phyloP scores from a whole-genome alignment of 2,113 vertebrate species.

The Pygoscelis adeliae region DNA sequence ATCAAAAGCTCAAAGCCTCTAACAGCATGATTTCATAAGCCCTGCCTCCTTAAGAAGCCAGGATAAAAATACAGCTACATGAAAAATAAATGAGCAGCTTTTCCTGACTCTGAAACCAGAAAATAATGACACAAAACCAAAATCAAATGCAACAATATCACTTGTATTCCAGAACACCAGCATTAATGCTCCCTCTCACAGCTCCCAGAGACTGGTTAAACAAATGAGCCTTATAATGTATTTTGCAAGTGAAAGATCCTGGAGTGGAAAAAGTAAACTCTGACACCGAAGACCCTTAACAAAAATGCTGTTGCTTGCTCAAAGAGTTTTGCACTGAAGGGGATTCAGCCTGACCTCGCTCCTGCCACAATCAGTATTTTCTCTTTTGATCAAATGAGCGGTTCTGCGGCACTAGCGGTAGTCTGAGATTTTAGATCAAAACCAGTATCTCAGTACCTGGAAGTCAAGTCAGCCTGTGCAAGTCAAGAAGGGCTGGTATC shows the following conservation, averaged over 20 bases:
- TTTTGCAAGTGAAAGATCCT: not conserved
- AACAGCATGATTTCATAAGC: not conserved
- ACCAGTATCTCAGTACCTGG: not conserved
- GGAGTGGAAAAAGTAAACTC: not conserved
- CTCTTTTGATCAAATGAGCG: not conserved
- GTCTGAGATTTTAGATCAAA: not conserved
- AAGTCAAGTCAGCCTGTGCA: not conserved
- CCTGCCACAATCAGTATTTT: not conserved
- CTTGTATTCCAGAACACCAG: not conserved
- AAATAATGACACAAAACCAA: conserved; percentile 25
- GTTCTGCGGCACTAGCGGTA: not conserved
- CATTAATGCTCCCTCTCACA: not conserved
- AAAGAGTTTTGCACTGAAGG: not conserved
- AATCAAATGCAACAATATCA: conserved; percentile 23
- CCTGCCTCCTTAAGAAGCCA: conserved; percentile 16
- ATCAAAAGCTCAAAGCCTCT: not conserved
- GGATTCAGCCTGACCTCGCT: not conserved
- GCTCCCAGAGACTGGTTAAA: conserved; percentile 20
- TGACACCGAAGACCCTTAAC: not conserved
- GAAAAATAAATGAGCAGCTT: conserved; percentile 62
- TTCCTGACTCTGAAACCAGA: conserved; percentile 33
- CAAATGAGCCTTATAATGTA: conserved; percentile 4
- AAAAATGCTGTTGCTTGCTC: not conserved
- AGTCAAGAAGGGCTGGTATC: not conserved
- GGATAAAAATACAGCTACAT: conserved; percentile 34